Conservation (phyloP, 2,113 vertebrate species). For the Macroglossus sobrinus region DNA sequence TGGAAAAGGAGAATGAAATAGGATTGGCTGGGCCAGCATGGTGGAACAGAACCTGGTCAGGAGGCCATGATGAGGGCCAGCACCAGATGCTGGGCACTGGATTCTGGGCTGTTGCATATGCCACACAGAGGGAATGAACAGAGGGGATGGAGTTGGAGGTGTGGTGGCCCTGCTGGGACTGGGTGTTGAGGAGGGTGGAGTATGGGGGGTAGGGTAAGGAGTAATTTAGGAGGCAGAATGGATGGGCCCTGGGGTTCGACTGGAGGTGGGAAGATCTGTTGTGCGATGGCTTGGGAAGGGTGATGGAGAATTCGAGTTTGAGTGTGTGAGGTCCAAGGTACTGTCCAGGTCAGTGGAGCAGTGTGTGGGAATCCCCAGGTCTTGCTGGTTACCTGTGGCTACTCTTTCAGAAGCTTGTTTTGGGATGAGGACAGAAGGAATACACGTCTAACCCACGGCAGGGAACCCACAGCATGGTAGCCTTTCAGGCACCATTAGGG, state of each 20-base stretch:
- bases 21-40: not conserved
- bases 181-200: not conserved
- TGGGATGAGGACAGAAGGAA: not conserved
- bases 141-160: not conserved
- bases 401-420: not conserved
- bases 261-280: not conserved
- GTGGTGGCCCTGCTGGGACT: not conserved
- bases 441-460: not conserved
- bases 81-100: not conserved
- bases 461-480: not conserved
- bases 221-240: not conserved
- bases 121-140: accelerated
- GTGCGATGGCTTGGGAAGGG: not conserved
- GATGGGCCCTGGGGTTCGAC: not conserved
- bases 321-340: not conserved
- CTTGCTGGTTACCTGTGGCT: not conserved
- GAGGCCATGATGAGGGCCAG: not conserved
- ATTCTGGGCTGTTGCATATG: not conserved
- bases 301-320: not conserved
- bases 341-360: not conserved
- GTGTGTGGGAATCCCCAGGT: not conserved
- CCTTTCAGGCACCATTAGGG: not conserved
- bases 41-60: not conserved
- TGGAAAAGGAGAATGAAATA: not conserved
- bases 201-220: not conserved